Evolutionary conservation across 1,140 invertebrate species (phyloP).

Genomic region (Drosophila cardini): DNA sequence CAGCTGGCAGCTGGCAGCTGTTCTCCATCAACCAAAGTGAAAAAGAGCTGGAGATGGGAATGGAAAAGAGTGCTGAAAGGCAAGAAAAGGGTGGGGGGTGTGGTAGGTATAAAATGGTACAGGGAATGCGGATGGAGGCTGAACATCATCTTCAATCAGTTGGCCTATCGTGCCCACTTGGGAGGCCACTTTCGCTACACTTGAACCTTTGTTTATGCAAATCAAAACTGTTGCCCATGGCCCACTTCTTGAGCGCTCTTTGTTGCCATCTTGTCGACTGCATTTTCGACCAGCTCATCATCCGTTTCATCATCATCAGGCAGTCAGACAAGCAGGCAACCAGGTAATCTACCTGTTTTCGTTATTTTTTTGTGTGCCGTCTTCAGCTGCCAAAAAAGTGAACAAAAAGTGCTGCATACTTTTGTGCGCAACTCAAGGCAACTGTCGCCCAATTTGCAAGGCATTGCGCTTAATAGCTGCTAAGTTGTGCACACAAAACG

Average conservation of each 20-base stretch:
- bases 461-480: constrained; percentile 69
- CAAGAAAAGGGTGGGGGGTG: neutral
- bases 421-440: constrained; percentile 62
- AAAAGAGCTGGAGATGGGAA: constrained; percentile 3
- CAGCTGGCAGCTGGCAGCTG: constrained; percentile 23
- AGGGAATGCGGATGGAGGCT: neutral
- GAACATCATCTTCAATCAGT: constrained; percentile 71
- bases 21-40: constrained; percentile 23
- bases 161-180: constrained; percentile 62
- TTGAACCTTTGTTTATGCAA: constrained; percentile 82
- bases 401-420: constrained; percentile 59
- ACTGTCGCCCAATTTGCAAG: constrained; percentile 70
- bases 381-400: constrained; percentile 13
- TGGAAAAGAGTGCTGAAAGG: neutral
- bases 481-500: constrained; percentile 54
- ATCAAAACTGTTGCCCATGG: constrained; percentile 81
- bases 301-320: constrained; percentile 31
- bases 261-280: constrained; percentile 24
- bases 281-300: constrained; percentile 35
- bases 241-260: constrained; percentile 52
- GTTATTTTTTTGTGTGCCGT: constrained; percentile 49
- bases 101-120: neutral
- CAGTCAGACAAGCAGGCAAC: constrained; percentile 30
- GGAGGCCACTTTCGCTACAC: constrained; percentile 74
- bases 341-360: constrained; percentile 20